phyloP scores from a whole-genome alignment of 2,797 vertebrate genomes.

The Otolemur crassicaudatus region DNA sequence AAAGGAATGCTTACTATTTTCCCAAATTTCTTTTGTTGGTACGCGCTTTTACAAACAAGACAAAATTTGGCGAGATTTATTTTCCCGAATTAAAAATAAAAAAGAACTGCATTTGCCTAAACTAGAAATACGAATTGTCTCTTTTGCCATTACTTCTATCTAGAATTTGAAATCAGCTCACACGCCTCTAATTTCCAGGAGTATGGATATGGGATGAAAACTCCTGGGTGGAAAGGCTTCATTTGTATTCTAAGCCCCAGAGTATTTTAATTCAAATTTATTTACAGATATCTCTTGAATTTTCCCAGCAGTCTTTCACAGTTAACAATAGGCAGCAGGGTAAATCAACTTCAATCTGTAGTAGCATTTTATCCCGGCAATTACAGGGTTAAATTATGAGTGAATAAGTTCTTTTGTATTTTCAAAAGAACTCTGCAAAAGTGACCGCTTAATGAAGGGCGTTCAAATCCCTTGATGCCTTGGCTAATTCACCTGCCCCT shows the following conservation, averaged over 20 bases:
- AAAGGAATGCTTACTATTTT: background rate
- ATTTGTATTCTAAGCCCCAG: background rate
- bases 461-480: conserved; percentile 62
- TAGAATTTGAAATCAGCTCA: conserved; percentile 46
- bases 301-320: background rate
- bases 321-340: background rate
- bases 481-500: conserved; percentile 68
- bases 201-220: background rate
- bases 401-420: background rate
- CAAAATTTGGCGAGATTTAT: background rate
- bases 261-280: background rate
- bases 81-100: conserved; percentile 55
- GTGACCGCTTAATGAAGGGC: conserved; percentile 65
- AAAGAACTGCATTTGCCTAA: conserved; percentile 12
- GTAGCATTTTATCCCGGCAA: conserved; percentile 33
- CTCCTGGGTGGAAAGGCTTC: background rate
- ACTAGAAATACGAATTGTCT: conserved; percentile 25
- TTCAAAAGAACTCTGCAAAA: conserved; percentile 18
- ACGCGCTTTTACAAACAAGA: conserved; percentile 11
- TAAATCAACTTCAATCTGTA: background rate
- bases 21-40: conserved; percentile 21
- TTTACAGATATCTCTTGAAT: conserved; percentile 36
- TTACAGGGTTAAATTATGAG: conserved; percentile 63
- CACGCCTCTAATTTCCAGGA: conserved; percentile 25
- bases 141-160: background rate